Percentiles rank a stretch among this genome's conserved stretches.
These are phyloP conservation scores for Saturnia pavonia DNA, from an alignment of 2,888 invertebrate species.

Conservation along the genomic window DNA sequence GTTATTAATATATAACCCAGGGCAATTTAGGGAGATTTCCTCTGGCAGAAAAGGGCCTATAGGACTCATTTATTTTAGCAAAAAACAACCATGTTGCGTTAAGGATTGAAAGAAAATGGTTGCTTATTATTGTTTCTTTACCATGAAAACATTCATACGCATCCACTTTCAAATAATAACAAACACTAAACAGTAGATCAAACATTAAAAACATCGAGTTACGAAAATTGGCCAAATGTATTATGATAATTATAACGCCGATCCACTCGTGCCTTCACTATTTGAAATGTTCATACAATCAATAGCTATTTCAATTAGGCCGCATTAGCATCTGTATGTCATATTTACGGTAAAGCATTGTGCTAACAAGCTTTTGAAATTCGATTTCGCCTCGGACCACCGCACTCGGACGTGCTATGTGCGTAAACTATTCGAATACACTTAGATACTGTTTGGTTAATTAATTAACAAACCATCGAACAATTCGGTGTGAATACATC, in stretches of 20 bases:
- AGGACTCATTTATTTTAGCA: too few relatives aligned
- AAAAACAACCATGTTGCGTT: too few relatives aligned
- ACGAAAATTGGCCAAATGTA: constrained; percentile 58
- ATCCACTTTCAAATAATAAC: constrained; percentile 15
- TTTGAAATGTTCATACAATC: constrained; percentile 57
- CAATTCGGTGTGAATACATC: constrained; percentile 15
- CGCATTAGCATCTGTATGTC: constrained; percentile 45
- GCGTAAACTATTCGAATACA: constrained; percentile 11
- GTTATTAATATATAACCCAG: too few relatives aligned
- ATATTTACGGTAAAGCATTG: constrained; percentile 19
- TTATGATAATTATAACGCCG: constrained; percentile 53
- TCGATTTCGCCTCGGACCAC: constrained; percentile 45
- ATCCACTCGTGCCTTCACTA: constrained; percentile 49
- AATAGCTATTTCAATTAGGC: constrained; percentile 67
- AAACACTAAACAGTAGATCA: constrained; percentile 28
- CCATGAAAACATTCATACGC: background rate
- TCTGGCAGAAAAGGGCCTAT: too few relatives aligned
- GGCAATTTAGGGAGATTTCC: too few relatives aligned
- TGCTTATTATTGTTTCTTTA: background rate
- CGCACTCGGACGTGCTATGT: background rate
- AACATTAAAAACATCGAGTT: constrained; percentile 36
- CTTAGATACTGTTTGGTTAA: constrained; percentile 13
- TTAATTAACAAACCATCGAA: constrained; percentile 11
- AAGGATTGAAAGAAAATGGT: background rate
- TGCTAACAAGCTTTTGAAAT: constrained; percentile 22